Base-by-base conservation (phyloP, 1,140 invertebrate genomes). In the Eufriesea mexicana region DNA sequence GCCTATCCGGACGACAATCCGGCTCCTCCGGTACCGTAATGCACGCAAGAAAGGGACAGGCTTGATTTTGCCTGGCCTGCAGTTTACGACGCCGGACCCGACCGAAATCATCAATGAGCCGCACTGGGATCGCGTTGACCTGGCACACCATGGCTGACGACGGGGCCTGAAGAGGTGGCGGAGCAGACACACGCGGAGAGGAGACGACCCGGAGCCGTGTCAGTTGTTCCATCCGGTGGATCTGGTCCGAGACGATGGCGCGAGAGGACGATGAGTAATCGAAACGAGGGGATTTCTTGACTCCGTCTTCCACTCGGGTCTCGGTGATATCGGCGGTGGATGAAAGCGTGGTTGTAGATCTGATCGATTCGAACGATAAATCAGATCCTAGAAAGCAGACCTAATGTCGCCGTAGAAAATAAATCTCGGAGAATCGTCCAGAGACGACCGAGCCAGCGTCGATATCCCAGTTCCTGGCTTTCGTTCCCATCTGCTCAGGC, bases 61-160 rank as follows among this genome's bases (percentile, higher is more conserved):
- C 57, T 80, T 42, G 82, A 87, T 88, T 87, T 88, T 88, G 77
- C 61, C 47, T 55, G 55, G 28, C 42, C 16, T n/a, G 42, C 20
- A 51, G 64, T 84, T 80, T 87, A 83, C 77, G 80, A 86, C 66
- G 54, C 14, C 4, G 59, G 74, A 87, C 74, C 73, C 70, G 78
- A 85, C 74, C 86, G 78, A 88, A 87, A 88, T 88, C 64, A 62
- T 87, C 86, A 85, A 88, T 88, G 83, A 88, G 57, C 1, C 28
- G 42, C 79, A 54, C 59, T 72, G 64, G n/a, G 67, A 82, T 86
- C 51, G 57, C 62, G 47, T 47, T 25, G 49, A 68, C 57, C 64
- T 55, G 25, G 14, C 68, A 6, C 49, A 42, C n/a, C 35, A 35
- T 4, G 35, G 35, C 35, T 4, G 35, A 1, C 35, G 35, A 35